Base-by-base conservation (phyloP, 2,797 vertebrate species). In the Allobates femoralis region DNA sequence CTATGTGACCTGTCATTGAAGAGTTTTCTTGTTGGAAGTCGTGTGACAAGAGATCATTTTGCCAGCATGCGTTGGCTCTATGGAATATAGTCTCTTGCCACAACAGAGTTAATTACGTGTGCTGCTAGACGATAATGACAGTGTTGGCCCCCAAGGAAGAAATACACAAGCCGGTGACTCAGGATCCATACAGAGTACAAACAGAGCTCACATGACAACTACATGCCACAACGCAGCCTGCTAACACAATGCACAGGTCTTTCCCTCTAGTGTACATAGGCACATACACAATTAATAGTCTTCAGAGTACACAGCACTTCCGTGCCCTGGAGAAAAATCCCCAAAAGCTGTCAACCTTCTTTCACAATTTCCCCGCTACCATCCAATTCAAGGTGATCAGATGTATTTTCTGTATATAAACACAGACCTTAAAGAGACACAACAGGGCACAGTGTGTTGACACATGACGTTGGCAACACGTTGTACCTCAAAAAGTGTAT, bases 91-190 rank as follows among this genome's bases (percentile, higher is more conserved):
- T 46, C 34, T 51, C 16, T 41, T 66, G 62, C 46, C 41, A 67
- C 41, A 79, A 60, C 37, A 67, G 34, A 62, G 79, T 32, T 67
- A 81, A 66, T 81, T 66, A 67, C 18, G 78, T 81, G 58, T 26
- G 30, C 64, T 10, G 62, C 50, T 23, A 82, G 66, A 41, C 23
- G 15, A 81, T 66, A 81, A 81, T 82, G 80, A 82, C 66, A 75
- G 67, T 41, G 32, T 26, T 64, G 10, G 60, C 55, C 51, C 81
- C 26, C 3, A 67, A 55, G 80, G 64, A 82, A 82, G 34, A 67
- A 81, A 81, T 67, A 53, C 62, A 81, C 60, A 81, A 53, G 28
- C 18, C 50, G 71, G 21, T 11, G 30, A 71, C 80, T 69, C 19
- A 21, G 51, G 79, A 50, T 7, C 15, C 56, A 28, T 46, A 26